Conservation (phyloP, 2,797 vertebrate species). For the Nannoperca obscura region DNA sequence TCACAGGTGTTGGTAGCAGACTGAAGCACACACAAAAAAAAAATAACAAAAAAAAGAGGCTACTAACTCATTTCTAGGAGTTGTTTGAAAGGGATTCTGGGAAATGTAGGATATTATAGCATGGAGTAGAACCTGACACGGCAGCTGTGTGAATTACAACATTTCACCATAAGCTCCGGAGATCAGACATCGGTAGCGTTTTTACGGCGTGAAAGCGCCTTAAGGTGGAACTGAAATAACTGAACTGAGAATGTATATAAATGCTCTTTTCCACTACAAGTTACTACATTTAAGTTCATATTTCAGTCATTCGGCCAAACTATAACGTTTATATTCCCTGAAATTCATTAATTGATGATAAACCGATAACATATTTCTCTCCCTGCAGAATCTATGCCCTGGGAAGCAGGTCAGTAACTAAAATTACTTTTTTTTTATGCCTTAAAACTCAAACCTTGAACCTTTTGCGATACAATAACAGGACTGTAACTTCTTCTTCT, state of each 20-base stretch:
- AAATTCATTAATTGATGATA: too few species aligned
- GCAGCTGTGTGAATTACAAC: background rate
- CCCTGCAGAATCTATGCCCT: slow-evolving; percentile 64
- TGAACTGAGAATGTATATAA: too few species aligned
- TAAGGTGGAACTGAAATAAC: too few species aligned
- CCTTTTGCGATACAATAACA: background rate
- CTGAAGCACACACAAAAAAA: background rate
- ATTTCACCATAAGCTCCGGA: too few species aligned
- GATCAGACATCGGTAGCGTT: background rate
- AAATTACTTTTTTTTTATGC: background rate
- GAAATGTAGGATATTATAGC: background rate
- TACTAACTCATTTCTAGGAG: too few species aligned
- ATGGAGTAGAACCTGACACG: background rate
- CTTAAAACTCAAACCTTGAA: background rate
- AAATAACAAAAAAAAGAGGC: background rate
- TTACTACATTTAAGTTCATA: too few species aligned
- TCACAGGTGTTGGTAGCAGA: background rate
- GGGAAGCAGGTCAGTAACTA: slow-evolving; percentile 64
- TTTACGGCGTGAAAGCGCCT: background rate
- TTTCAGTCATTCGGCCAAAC: background rate
- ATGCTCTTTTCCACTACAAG: too few species aligned
- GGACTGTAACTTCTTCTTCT: background rate
- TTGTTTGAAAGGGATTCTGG: background rate
- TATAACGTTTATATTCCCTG: background rate
- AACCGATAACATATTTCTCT: slow-evolving; percentile 4